Percentiles rank a stretch among this genome's conserved stretches.
phyloP scores from a whole-genome alignment of 2,113 vertebrate species.

The Misgurnus mizolepis region DNA sequence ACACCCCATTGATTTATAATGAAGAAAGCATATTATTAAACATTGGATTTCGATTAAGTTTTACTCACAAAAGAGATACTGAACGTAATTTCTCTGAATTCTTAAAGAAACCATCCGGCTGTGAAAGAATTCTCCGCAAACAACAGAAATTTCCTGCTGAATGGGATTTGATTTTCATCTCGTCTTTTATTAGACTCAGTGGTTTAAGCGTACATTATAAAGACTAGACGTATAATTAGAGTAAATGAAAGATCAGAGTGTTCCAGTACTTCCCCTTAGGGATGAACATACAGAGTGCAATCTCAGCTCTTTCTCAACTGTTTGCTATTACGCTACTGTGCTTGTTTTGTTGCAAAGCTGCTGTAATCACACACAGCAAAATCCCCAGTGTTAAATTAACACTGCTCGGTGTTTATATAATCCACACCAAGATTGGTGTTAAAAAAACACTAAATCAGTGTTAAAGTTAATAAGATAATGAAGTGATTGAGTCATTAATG shows the following conservation, averaged over 20 bases:
- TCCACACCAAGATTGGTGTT: no score
- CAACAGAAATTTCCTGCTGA: neutral
- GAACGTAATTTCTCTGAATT: slow-evolving; percentile 10
- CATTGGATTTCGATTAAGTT: neutral
- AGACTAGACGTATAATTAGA: slow-evolving; percentile 24
- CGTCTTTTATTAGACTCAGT: slow-evolving; percentile 18
- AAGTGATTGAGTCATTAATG: no score
- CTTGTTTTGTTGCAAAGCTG: slow-evolving; percentile 11
- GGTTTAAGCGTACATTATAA: slow-evolving; percentile 26
- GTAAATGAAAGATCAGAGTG: slow-evolving; percentile 28
- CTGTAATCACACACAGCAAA: neutral
- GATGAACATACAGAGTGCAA: slow-evolving; percentile 33
- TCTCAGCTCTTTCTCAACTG: slow-evolving; percentile 14
- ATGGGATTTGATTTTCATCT: slow-evolving; percentile 4
- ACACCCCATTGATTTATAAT: neutral
- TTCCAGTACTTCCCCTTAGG: neutral
- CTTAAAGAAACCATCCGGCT: slow-evolving; percentile 1
- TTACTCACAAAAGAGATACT: neutral
- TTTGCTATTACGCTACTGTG: slow-evolving; percentile 8
- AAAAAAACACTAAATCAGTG: no score
- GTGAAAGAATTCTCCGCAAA: neutral
- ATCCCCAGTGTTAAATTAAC: no score
- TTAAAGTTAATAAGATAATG: no score
- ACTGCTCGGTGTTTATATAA: no score
- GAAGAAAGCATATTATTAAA: neutral